phyloP scores from a whole-genome alignment of 2,797 vertebrate genomes.

The Mus minutoides region DNA sequence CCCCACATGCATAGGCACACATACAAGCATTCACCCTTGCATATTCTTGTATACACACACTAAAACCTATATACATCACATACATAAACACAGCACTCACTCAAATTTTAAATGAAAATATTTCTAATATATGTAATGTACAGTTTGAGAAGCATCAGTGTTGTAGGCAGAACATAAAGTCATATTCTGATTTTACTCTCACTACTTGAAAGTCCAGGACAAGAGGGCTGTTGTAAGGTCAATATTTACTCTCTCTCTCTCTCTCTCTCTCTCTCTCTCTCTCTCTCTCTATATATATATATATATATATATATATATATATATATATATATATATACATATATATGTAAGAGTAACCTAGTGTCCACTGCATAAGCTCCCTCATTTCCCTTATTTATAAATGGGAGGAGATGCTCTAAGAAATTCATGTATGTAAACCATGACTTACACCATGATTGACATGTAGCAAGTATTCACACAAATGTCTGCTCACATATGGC shows the following conservation, averaged over 20 bases:
- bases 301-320: too few relatives aligned
- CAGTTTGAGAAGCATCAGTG: not conserved
- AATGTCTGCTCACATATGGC: not conserved
- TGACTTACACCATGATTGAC: not conserved
- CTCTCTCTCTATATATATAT: too few relatives aligned
- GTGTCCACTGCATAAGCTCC: not conserved
- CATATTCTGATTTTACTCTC: too few relatives aligned
- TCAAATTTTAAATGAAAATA: not conserved
- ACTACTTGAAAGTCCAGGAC: not conserved
- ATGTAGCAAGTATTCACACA: not conserved
- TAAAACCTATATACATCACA: not conserved
- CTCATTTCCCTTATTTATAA: not conserved
- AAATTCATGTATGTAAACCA: not conserved
- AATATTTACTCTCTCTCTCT: not conserved
- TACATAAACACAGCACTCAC: not conserved
- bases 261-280: too few relatives aligned
- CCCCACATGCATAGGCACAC: not conserved
- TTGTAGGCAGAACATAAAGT: not conserved
- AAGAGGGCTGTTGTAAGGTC: not conserved
- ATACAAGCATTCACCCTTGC: not conserved
- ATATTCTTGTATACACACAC: not conserved
- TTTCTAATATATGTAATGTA: not conserved
- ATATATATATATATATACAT: too few relatives aligned
- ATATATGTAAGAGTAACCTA: not conserved
- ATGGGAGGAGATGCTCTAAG: not conserved